Evolutionary conservation across 2,113 vertebrate species (phyloP).

Genomic region (Oncorhynchus nerka): DNA sequence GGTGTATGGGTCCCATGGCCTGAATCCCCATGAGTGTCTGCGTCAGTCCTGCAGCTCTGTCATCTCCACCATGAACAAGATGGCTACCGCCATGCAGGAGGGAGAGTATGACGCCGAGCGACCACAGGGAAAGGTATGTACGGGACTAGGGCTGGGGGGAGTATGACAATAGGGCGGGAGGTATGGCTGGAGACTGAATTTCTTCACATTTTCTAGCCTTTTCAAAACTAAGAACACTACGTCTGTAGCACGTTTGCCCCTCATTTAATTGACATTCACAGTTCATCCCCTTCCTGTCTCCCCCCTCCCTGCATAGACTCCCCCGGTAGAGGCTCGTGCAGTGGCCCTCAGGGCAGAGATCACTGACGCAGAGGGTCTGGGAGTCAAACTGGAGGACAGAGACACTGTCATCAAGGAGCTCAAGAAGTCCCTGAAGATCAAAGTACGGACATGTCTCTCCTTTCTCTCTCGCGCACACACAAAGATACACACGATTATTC

Average conservation of each 20-base stretch:
- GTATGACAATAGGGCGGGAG: no score
- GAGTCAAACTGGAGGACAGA: slow-evolving; percentile 92
- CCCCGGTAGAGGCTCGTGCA: slow-evolving; percentile 84
- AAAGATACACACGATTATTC: not conserved
- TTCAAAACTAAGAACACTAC: no score
- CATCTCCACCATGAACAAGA: slow-evolving; percentile 95
- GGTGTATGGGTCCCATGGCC: slow-evolving; percentile 66
- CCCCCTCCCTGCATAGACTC: slow-evolving; percentile 48
- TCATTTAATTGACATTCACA: no score
- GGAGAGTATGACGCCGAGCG: slow-evolving; percentile 93
- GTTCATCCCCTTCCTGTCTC: not conserved
- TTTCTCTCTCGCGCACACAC: not conserved
- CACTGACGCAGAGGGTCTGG: slow-evolving; percentile 92
- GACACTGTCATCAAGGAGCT: slow-evolving; percentile 95
- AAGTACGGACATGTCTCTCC: slow-evolving; percentile 69
- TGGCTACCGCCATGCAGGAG: slow-evolving; percentile 98
- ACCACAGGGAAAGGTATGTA: slow-evolving; percentile 50
- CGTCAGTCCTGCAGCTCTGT: slow-evolving; percentile 90
- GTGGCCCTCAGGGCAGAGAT: slow-evolving; percentile 90
- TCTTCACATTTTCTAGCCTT: no score
- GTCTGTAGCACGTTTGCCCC: no score
- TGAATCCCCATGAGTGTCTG: slow-evolving; percentile 84
- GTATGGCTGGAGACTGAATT: no score
- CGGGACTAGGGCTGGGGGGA: no score
- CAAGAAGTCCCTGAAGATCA: slow-evolving; percentile 97